Percentiles rank a stretch among this genome's conserved stretches.
Evolutionary conservation across 2,888 invertebrate species (phyloP).

Genomic region (Drosophila diplacantha): DNA sequence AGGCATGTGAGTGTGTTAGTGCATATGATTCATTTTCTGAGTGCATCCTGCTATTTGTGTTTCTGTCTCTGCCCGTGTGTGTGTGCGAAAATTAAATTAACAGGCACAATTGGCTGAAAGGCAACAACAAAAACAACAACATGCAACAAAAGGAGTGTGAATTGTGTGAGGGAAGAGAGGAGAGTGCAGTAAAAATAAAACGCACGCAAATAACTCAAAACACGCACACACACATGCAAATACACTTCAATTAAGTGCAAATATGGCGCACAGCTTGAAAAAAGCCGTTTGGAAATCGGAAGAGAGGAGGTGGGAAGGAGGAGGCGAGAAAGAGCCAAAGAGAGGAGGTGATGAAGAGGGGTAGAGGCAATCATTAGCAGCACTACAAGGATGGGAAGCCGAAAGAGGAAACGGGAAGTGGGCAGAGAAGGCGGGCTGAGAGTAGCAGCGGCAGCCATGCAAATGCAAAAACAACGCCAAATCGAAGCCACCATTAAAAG

Average conservation of each 20-base stretch:
- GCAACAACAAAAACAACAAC: conserved; percentile 17
- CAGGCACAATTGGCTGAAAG: conserved; percentile 70
- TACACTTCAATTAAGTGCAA: conserved; percentile 72
- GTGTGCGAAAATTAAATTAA: conserved; percentile 68
- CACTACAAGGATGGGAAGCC: conserved; percentile 48
- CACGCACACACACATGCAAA: conserved; percentile 22
- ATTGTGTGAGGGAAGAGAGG: conserved; percentile 17
- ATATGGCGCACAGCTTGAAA: conserved; percentile 69
- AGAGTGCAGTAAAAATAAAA: conserved; percentile 56
- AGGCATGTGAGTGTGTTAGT: conserved; percentile 1
- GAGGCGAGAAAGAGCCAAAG: neutral
- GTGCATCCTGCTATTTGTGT: conserved; percentile 19
- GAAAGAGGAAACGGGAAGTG: conserved; percentile 32
- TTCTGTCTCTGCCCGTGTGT: conserved; percentile 7
- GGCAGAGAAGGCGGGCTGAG: neutral
- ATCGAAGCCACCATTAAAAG: conserved; percentile 73
- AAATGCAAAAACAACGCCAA: conserved; percentile 57
- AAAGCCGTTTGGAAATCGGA: conserved; percentile 19
- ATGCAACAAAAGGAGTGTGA: conserved; percentile 24
- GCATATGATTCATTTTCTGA: conserved; percentile 13
- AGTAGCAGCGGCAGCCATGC: conserved; percentile 60
- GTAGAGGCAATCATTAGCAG: conserved; percentile 71
- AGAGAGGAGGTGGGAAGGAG: neutral
- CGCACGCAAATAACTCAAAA: conserved; percentile 25
- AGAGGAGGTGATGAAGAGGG: conserved; percentile 1